Evolutionary conservation across 2,888 invertebrate species (phyloP), one percentile per base, ranked within the genome.

Genomic region (Coecobrya sp.): DNA sequence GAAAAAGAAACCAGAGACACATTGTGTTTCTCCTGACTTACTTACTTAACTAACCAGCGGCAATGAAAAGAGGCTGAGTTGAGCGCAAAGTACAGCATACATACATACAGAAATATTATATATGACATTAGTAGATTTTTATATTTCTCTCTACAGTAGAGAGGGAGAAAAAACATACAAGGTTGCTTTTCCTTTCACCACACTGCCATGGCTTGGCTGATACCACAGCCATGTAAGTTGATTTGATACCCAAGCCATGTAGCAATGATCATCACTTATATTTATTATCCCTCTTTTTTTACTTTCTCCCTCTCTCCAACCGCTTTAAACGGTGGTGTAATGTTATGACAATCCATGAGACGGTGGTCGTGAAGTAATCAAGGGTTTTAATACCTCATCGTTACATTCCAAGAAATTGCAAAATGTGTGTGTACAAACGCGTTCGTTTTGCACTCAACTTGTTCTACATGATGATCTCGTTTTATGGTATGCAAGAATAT

Each of bases 21-120:
- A 62, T 45, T 81, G 81, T 55, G 55, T 81, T 81, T 55, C 30
- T 81, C 30, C 81, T 81, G 81, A 55, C 81, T 81, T 81, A 81
- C 45, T 45, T 76, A 49, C 81, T 87, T 70, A 76, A 55, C 76
- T 59, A 87, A 76, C 87, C 76, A 87, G 73, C 59, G 76, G 55
- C 59, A 76, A 55, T 76, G 81, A 81, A 55, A 55, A 55, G 52
- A 81, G 55, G 81, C 55, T 30, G 49, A 49, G 49, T 10, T 13
- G 73, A 76, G 62, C 68, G 55, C 55, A n/a, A 36, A 49, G 79
- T 45, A 49, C 10, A 30, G 30, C 84, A 84, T 36, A 84, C 19
- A 82, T 36, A 59, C 59, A n/a, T 10, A 82, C 81, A 82, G 1
- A 70, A 19, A 76, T 7, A 45, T 11, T n/a, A 22, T 59, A 62